Evolutionary conservation across 2,113 vertebrate genomes (phyloP), one percentile per base, ranked within the genome.

Genomic region (Eulemur macaco): DNA sequence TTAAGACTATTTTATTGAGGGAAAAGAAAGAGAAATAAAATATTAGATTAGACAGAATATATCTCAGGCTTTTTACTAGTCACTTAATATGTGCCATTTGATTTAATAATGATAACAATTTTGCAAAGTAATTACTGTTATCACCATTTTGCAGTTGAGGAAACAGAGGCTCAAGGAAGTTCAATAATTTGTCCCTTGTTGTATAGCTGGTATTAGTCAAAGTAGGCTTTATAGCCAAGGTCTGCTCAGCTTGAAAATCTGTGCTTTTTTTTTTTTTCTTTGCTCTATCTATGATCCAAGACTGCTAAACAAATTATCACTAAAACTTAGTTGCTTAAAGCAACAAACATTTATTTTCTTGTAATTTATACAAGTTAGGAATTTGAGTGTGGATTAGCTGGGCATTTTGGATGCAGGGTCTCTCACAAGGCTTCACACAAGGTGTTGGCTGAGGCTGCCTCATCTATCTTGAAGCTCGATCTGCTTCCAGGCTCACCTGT

Each of bases 281-380:
- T 73, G 45, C 85, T 81, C 18, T 71, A 54, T 76, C 37, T 25
- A 47, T 91, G 52, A 27, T 29, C 14, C 50, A 68, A 18, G 63
- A 21, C 73, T 42, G 25, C 52, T 91, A 93, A 78, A 78, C 71
- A 76, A 94, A 97, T 94, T 58, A n/a, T 6, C 20, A 85, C 14
- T 15, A 27, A 86, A 29, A 66, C 5, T 47, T 63, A 76, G 37
- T 80, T 83, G 80, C 69, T 94, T 94, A 82, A 52, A 94, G 78
- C 37, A 78, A 50, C 25, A 63, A 45, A 42, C 11, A 83, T 47
- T 34, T 69, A 23, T 71, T 34, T 25, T 71, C 73, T 86, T 71
- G 29, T 31, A 85, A 78, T 29, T 60, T 66, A 37, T 80, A 0
- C 58, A 54, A 54, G 39, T 74, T 20, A 68, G 64, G 42, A 81